Conservation (phyloP, 2,888 invertebrate genomes). For the Lottia gigantea region DNA sequence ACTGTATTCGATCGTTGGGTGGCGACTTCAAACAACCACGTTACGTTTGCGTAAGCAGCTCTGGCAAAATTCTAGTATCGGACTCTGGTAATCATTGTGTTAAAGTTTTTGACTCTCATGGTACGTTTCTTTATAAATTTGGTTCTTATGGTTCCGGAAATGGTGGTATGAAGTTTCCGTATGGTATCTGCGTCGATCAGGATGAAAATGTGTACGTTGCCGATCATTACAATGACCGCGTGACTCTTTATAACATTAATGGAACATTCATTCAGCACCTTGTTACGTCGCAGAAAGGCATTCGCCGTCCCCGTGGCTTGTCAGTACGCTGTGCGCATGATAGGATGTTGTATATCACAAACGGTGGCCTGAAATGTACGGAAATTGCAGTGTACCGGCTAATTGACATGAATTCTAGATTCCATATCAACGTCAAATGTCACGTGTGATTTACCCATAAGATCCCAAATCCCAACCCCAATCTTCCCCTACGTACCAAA, state of each 20-base stretch:
- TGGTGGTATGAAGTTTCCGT: slow-evolving; percentile 71
- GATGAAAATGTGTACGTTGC: slow-evolving; percentile 70
- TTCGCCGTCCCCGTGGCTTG: slow-evolving; percentile 37
- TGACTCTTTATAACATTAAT: slow-evolving; percentile 42
- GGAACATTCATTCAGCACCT: slow-evolving; percentile 49
- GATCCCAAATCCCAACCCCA: not conserved
- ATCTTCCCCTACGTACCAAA: too few relatives aligned
- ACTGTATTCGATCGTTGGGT: slow-evolving; percentile 15
- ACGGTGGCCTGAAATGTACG: slow-evolving; percentile 34
- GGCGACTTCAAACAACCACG: slow-evolving; percentile 70
- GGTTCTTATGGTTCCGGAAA: slow-evolving; percentile 69
- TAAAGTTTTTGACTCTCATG: slow-evolving; percentile 68
- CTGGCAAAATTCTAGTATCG: slow-evolving; percentile 67
- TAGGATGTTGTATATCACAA: slow-evolving; percentile 33
- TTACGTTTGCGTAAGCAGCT: slow-evolving; percentile 68
- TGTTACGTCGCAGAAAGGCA: slow-evolving; percentile 33
- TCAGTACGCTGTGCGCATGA: slow-evolving; percentile 28
- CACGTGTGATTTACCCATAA: not conserved
- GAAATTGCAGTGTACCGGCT: slow-evolving; percentile 30
- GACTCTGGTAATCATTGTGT: slow-evolving; percentile 71
- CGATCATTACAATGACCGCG: slow-evolving; percentile 69
- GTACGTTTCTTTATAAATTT: slow-evolving; percentile 67
- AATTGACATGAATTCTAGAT: slow-evolving; percentile 6
- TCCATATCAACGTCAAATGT: slow-evolving; percentile 13
- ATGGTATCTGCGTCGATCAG: slow-evolving; percentile 69